Conservation (phyloP, 30 jellyfish, hydroid and myxozoan genomes). For the Rhopilema esculentum region DNA sequence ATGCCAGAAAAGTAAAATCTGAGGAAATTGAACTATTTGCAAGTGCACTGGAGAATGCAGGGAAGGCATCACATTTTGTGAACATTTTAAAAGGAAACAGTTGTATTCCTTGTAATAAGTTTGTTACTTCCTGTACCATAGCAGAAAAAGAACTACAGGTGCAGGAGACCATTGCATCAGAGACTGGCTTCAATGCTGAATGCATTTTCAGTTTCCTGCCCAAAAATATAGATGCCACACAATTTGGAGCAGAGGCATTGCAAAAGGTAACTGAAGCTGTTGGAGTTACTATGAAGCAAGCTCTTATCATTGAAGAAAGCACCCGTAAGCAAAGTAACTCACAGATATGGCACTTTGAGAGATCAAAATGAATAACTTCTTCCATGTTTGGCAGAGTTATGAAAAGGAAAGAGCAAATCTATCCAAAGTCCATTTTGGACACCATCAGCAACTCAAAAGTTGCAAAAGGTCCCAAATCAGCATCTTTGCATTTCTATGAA, state of each 20-base stretch:
- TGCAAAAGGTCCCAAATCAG: conserved; percentile 16
- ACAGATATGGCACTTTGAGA: background rate
- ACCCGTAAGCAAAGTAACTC: background rate
- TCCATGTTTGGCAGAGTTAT: conserved; percentile 24
- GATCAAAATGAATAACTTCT: background rate
- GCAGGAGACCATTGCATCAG: background rate
- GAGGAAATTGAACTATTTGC: background rate
- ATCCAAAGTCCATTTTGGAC: conserved; percentile 24
- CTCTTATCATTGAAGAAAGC: background rate
- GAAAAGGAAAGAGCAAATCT: conserved; percentile 21
- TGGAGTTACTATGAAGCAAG: background rate
- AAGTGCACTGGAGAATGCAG: background rate
- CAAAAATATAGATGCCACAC: background rate
- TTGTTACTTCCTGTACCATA: background rate
- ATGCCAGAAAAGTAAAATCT: background rate
- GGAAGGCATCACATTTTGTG: background rate
- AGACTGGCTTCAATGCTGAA: background rate
- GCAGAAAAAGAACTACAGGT: background rate
- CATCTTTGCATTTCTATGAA: conserved; percentile 1
- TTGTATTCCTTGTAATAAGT: background rate
- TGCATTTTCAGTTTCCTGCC: background rate
- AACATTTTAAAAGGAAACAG: background rate
- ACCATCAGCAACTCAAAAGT: background rate
- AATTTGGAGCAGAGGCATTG: background rate
- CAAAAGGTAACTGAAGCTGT: background rate